Conservation (phyloP, 2,888 invertebrate species). For the Phoenoteleia sp. region DNA sequence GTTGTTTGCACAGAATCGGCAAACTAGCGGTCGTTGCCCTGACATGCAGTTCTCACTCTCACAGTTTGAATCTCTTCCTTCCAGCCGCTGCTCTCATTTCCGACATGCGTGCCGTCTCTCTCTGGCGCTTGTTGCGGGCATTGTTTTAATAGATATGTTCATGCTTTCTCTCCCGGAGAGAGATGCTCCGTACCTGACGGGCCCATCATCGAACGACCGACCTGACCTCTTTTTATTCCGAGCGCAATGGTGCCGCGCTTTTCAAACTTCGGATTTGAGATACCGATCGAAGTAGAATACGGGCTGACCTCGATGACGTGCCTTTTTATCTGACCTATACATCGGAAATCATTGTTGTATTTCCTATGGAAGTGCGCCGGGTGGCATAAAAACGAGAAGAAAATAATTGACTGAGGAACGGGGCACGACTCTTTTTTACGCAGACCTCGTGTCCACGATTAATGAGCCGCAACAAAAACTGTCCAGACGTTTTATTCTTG, state of each 20-base stretch:
- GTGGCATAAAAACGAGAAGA: slow-evolving; percentile 16
- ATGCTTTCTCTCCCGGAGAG: slow-evolving; percentile 41
- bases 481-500: too few species aligned
- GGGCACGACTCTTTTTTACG: not conserved
- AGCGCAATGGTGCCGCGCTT: slow-evolving; percentile 48
- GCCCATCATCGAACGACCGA: slow-evolving; percentile 35
- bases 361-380: slow-evolving; percentile 21
- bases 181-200: slow-evolving; percentile 25
- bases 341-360: slow-evolving; percentile 55
- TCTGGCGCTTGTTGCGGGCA: slow-evolving; percentile 31
- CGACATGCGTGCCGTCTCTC: slow-evolving; percentile 22
- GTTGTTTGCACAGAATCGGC: slow-evolving; percentile 67
- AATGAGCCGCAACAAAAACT: not conserved
- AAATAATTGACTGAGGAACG: slow-evolving; percentile 3
- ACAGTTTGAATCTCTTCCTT: slow-evolving; percentile 51
- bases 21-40: slow-evolving; percentile 69
- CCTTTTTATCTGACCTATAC: slow-evolving; percentile 66
- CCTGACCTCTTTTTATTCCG: slow-evolving; percentile 66
- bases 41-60: slow-evolving; percentile 69
- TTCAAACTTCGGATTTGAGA: slow-evolving; percentile 65
- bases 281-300: slow-evolving; percentile 61
- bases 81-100: slow-evolving; percentile 39
- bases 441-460: too few species aligned
- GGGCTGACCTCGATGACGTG: slow-evolving; percentile 64
- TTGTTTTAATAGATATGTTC: slow-evolving; percentile 45